Percentiles rank a stretch among this genome's conserved stretches.
These are phyloP conservation scores for Chymomyza caudatula DNA, from an alignment of 2,888 invertebrate genomes.

Conservation along the genomic window DNA sequence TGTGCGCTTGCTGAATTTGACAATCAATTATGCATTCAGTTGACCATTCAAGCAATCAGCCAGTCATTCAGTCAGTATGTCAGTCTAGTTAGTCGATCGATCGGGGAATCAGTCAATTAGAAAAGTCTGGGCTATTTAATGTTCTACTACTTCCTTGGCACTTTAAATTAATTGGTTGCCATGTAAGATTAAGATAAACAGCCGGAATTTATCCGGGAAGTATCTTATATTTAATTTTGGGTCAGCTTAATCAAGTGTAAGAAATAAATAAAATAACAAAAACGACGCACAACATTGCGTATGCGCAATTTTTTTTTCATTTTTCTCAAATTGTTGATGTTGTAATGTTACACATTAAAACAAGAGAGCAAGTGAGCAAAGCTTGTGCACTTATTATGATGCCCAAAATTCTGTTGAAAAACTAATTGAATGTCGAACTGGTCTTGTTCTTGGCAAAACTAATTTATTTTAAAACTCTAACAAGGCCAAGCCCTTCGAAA, in stretches of 20 bases:
- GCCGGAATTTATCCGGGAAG: too few relatives aligned
- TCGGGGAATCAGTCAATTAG: slow-evolving; percentile 29
- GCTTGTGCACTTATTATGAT: slow-evolving; percentile 32
- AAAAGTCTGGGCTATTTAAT: not conserved
- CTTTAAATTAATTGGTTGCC: not conserved
- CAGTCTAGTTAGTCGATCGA: not conserved
- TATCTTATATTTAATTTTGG: not conserved
- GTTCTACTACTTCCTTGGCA: not conserved
- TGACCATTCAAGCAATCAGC: slow-evolving; percentile 5
- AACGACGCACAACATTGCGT: slow-evolving; percentile 30
- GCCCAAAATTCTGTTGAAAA: not conserved
- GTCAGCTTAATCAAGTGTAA: slow-evolving; percentile 47
- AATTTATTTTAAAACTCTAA: slow-evolving; percentile 37
- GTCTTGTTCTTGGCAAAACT: slow-evolving; percentile 25
- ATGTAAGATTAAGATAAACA: not conserved
- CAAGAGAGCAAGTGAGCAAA: slow-evolving; percentile 19
- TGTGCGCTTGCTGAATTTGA: slow-evolving; percentile 55
- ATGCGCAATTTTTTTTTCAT: slow-evolving; percentile 23
- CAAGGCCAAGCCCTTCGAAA: not conserved
- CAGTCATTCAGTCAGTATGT: slow-evolving; percentile 24
- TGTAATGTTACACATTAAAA: slow-evolving; percentile 22
- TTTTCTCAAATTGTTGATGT: not conserved
- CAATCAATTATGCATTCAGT: slow-evolving; percentile 40
- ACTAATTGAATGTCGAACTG: slow-evolving; percentile 14
- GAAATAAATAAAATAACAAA: slow-evolving; percentile 48